These are phyloP conservation scores for Siniperca knerii DNA, from an alignment of 2,113 vertebrate species.

Conservation along the genomic window DNA sequence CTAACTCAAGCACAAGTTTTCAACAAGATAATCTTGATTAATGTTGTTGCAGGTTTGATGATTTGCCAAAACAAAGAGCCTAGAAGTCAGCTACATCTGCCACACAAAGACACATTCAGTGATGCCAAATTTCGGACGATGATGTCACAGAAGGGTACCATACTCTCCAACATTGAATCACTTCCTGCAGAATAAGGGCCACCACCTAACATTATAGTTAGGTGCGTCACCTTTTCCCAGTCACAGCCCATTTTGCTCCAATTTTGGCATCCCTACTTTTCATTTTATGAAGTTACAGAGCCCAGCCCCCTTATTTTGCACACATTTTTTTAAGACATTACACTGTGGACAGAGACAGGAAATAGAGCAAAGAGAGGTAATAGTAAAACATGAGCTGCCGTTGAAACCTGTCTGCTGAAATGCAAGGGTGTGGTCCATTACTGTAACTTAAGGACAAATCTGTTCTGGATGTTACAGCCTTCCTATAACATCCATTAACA, in stretches of 20 bases:
- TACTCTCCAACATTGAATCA: conserved; percentile 58
- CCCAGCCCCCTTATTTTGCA: background rate
- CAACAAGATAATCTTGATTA: background rate
- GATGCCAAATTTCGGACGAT: conserved; percentile 27
- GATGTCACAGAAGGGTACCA: conserved; percentile 56
- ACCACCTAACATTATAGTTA: conserved; percentile 59
- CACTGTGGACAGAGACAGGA: conserved; percentile 37
- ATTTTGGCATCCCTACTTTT: conserved; percentile 34
- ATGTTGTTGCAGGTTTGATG: background rate
- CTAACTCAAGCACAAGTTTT: background rate
- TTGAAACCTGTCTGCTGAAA: conserved; percentile 23
- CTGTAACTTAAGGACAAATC: conserved; percentile 27
- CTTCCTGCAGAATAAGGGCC: conserved; percentile 56
- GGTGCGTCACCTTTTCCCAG: conserved; percentile 69
- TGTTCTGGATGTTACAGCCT: background rate
- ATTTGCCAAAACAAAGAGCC: conserved; percentile 19
- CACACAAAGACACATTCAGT: conserved; percentile 40
- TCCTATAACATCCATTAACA: background rate
- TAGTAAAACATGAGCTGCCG: conserved; percentile 35
- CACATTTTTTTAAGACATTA: conserved; percentile 36
- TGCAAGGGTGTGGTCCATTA: conserved; percentile 44
- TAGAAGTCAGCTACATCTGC: conserved; percentile 6
- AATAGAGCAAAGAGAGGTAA: conserved; percentile 41
- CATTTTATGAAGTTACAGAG: background rate
- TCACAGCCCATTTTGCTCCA: conserved; percentile 39